A percentile compares a stretch with the other conserved stretches of the same genome.
phyloP scores from a whole-genome alignment of 2,113 vertebrate species.

The Eulemur rufifrons region DNA sequence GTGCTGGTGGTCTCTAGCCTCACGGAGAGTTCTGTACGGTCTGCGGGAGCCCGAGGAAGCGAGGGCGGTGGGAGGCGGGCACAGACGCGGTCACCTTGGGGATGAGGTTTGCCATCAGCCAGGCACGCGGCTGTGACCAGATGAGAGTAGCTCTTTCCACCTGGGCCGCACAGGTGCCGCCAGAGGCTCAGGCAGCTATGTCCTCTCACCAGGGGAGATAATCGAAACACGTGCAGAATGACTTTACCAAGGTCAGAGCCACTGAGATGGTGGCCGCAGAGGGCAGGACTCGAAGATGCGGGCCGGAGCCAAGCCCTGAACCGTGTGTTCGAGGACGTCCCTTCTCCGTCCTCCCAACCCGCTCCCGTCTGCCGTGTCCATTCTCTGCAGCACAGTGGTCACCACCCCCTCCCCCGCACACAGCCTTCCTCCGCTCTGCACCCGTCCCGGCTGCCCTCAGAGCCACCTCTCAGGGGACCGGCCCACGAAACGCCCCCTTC shows the following conservation, averaged over 20 bases:
- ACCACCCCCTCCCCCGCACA: background rate
- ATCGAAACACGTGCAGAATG: background rate
- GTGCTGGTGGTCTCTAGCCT: background rate
- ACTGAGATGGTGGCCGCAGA: background rate
- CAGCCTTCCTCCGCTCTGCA: background rate
- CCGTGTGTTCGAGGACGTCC: background rate
- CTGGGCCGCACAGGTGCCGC: background rate
- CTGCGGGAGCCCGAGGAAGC: background rate
- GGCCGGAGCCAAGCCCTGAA: background rate
- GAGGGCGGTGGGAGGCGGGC: background rate
- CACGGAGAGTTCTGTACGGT: background rate
- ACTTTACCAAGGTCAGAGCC: background rate
- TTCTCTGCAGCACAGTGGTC: background rate
- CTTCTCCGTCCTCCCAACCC: background rate
- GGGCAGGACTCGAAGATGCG: background rate
- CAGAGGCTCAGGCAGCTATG: background rate
- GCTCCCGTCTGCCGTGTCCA: background rate
- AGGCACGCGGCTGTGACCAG: background rate
- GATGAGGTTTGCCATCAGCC: background rate
- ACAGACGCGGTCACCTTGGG: background rate
- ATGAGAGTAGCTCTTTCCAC: background rate
- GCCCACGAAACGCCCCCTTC: background rate
- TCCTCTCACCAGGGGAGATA: background rate
- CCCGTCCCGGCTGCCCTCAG: accelerated
- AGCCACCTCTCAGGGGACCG: background rate